Conservation (phyloP, 1,140 invertebrate species). For the Halictus rubicundus region DNA sequence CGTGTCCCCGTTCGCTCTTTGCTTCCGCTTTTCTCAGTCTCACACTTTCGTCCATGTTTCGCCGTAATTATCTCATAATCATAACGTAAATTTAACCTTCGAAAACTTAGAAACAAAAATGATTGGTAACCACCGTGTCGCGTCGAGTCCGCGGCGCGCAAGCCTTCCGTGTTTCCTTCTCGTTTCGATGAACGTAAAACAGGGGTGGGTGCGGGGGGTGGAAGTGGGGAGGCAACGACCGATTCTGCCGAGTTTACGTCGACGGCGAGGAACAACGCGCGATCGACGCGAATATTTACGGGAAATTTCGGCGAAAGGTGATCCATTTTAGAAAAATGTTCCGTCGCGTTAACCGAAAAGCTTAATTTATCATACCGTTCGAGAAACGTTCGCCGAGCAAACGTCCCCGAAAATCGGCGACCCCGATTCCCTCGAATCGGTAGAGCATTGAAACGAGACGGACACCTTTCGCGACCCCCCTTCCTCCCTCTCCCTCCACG, state of each 20-base stretch:
- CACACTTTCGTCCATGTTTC: constrained; percentile 13
- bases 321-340: not conserved
- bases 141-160: constrained; percentile 37
- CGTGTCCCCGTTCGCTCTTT: constrained; percentile 1
- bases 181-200: not conserved
- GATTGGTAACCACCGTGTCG: constrained; percentile 69
- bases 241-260: not conserved
- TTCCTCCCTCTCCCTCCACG: no score
- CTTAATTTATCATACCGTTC: not conserved
- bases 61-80: constrained; percentile 52
- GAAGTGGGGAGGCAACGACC: not conserved
- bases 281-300: not conserved
- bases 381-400: not conserved
- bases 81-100: constrained; percentile 67
- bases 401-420: not conserved
- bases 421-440: no score
- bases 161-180: constrained; percentile 25
- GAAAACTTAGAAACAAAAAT: constrained; percentile 69
- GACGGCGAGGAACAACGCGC: not conserved
- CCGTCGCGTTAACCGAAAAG: not conserved
- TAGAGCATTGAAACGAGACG: not conserved
- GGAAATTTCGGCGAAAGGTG: not conserved
- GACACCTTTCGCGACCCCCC: not conserved
- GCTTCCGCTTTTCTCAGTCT: not conserved
- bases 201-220: not conserved